These are phyloP conservation scores for Chiloscyllium punctatum DNA, from an alignment of 2,797 vertebrate species.

Conservation along the genomic window DNA sequence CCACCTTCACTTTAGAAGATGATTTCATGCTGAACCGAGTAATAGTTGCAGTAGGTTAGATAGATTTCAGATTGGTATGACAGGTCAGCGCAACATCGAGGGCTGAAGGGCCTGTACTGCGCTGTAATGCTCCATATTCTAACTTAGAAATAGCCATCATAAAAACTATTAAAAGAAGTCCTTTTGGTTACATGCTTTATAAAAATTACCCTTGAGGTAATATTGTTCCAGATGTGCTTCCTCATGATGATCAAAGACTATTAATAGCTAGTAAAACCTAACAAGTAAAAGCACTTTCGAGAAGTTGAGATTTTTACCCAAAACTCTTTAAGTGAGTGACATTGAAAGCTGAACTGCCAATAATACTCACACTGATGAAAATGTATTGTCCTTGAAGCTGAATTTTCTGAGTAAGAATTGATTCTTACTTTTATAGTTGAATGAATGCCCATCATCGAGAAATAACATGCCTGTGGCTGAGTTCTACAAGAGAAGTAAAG, in stretches of 20 bases:
- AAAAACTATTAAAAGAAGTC: background rate
- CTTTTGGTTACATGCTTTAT: background rate
- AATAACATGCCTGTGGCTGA: constrained; percentile 73
- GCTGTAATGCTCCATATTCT: too few species aligned
- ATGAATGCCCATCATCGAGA: constrained; percentile 86
- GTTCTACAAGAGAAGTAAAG: constrained; percentile 55
- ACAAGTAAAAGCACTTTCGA: background rate
- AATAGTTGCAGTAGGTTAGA: background rate
- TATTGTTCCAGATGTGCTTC: background rate
- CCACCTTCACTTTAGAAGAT: background rate
- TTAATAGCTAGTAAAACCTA: background rate
- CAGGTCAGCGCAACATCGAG: too few species aligned
- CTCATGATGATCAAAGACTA: background rate
- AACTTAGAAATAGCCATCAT: background rate
- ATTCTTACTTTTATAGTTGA: constrained; percentile 70
- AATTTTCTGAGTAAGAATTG: constrained; percentile 72
- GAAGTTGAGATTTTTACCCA: background rate
- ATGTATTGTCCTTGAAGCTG: constrained; percentile 60
- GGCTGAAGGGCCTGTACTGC: too few species aligned
- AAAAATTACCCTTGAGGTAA: background rate
- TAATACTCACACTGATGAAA: constrained; percentile 71
- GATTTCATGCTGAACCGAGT: too few species aligned
- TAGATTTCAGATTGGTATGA: too few species aligned
- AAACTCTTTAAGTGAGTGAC: background rate
- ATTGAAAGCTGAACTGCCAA: background rate